Base-by-base conservation (phyloP, 2,797 vertebrate species). In the Naso thynnoides region DNA sequence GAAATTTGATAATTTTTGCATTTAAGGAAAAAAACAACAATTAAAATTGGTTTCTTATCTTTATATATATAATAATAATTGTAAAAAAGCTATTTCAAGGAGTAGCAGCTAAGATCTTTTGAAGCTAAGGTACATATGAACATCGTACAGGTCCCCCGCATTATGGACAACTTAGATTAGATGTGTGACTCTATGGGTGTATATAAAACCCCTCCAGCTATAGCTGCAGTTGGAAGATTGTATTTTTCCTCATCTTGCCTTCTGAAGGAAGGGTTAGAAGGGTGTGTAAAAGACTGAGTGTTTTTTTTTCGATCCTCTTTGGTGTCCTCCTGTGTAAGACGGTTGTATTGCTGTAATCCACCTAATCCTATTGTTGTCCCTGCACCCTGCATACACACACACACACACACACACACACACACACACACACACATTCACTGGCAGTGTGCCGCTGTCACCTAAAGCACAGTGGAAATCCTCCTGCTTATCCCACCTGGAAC, bases 281-380 rank as follows among this genome's bases (percentile, higher is more conserved):
- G 47, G 66, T 83, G 83, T 73, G 68, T 78, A 56, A 81, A 59
- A 79, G 72, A 83, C 33, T 38, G 59, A 56, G 56, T 79, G 33
- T 77, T 72, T 83, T 55, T 66, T 29, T 77, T 19, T 8, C 39
- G 2, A 86, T 87, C 83, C 79, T 92, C 87, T 78, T 59, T 72
- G 74, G 69, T 89, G 84, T 88, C 81, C 80, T 87, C 78, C 83
- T 86, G 87, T 84, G 86, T 92, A 87, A 91, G 63, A 91, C 83
- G 83, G 88, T 79, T 89, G 79, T 90, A 87, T 91, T 89, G 78
- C 78, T 91, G 87, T 93, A 93, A 93, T 94, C 92, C 92, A 89
- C 67, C 78, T 94, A 93, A 92, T 92, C 91, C 89, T 89, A 89
- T 92, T 93, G 89, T 90, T 82, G 83, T 84, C 86, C 83, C 78